Percentiles rank a stretch among this genome's conserved stretches.
These are phyloP conservation scores for Psilanteris sp. DNA, from an alignment of 1,140 invertebrate genomes.

Conservation along the genomic window DNA sequence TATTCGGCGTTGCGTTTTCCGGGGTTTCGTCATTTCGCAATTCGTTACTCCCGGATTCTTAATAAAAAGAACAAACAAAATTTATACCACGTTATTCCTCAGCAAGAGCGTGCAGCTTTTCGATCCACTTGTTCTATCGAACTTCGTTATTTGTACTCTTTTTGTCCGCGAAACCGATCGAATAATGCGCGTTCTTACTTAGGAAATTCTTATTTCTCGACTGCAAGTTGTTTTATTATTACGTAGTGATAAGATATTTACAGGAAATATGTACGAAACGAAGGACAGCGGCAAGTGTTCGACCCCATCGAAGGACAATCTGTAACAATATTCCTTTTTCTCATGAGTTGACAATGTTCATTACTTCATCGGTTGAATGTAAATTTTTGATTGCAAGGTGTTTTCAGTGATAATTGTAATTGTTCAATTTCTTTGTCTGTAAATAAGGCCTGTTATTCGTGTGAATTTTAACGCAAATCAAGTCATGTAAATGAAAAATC, in stretches of 20 bases:
- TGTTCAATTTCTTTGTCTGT: too few species aligned
- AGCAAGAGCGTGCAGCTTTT: conserved; percentile 14
- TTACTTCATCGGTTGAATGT: neutral
- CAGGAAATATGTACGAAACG: conserved; percentile 33
- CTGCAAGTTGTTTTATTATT: conserved; percentile 9
- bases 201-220: conserved; percentile 16
- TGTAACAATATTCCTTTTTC: conserved; percentile 4
- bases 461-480: too few species aligned
- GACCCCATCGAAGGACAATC: conserved; percentile 20
- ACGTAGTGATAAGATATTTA: conserved; percentile 35
- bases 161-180: neutral
- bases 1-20: conserved; percentile 26
- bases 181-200: conserved; percentile 12
- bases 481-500: too few species aligned
- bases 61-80: conserved; percentile 33
- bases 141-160: neutral
- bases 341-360: conserved; percentile 8
- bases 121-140: neutral
- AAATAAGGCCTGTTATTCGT: too few species aligned
- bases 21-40: conserved; percentile 38
- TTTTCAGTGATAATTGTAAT: neutral
- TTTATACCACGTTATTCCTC: conserved; percentile 7
- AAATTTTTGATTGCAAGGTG: too few species aligned
- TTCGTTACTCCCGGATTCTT: conserved; percentile 15
- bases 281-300: conserved; percentile 14